phyloP scores from a whole-genome alignment of 1,140 invertebrate species.

The Hesperophylax magnus region DNA sequence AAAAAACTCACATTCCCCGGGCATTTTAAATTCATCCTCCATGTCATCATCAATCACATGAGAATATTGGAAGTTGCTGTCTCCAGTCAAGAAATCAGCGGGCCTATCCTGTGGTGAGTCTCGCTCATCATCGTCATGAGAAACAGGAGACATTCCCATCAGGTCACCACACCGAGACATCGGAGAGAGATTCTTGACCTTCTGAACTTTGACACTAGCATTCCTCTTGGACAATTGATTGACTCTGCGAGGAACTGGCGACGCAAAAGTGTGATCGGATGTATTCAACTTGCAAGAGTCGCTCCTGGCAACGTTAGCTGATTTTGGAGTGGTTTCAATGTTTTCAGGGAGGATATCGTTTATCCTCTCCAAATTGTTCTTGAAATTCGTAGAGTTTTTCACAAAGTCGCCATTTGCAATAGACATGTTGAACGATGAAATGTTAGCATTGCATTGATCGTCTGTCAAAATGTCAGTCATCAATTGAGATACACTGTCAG shows the following conservation, averaged over 20 bases:
- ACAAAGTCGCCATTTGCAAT: slow-evolving; percentile 18
- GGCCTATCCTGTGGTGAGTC: background rate
- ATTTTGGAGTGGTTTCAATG: slow-evolving; percentile 25
- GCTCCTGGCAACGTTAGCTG: background rate
- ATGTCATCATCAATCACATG: slow-evolving; percentile 33
- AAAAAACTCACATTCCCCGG: slow-evolving; percentile 54
- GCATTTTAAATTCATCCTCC: slow-evolving; percentile 53
- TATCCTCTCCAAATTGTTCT: slow-evolving; percentile 31
- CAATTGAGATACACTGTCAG: background rate
- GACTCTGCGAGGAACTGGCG: slow-evolving; percentile 29
- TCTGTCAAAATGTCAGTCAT: background rate
- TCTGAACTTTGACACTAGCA: slow-evolving; percentile 13
- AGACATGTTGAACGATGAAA: slow-evolving; percentile 8
- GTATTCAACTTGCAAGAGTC: background rate
- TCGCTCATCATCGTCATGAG: slow-evolving; percentile 1
- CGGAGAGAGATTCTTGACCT: slow-evolving; percentile 50
- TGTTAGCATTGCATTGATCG: slow-evolving; percentile 25
- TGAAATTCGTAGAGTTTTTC: slow-evolving; percentile 16
- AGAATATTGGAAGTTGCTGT: slow-evolving; percentile 12
- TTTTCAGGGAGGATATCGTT: slow-evolving; percentile 11
- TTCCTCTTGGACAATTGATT: slow-evolving; percentile 32
- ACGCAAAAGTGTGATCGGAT: slow-evolving; percentile 20
- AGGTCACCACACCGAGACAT: slow-evolving; percentile 54
- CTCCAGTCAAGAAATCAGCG: slow-evolving; percentile 30
- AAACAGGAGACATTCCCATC: slow-evolving; percentile 53